phyloP scores from a whole-genome alignment of 2,113 vertebrate species.

The Mustela nigripes region DNA sequence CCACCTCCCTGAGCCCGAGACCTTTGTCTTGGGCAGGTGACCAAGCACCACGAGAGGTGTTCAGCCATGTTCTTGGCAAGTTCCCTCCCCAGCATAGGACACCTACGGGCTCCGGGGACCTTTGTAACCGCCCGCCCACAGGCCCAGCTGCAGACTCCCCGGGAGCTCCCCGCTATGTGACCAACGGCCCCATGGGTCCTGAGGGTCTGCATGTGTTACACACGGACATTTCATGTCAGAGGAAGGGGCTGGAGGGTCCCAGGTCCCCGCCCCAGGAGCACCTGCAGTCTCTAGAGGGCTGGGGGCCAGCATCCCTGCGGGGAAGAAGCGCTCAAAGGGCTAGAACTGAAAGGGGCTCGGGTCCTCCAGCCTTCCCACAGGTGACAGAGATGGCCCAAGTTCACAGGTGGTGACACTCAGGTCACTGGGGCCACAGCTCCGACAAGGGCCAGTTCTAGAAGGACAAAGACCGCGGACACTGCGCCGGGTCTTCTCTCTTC shows the following conservation, averaged over 20 bases:
- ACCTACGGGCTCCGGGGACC: rapidly evolving
- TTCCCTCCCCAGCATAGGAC: neutral
- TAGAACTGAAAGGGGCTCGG: neutral
- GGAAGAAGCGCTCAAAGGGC: neutral
- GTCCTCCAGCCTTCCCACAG: neutral
- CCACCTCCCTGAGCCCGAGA: neutral
- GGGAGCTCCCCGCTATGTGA: neutral
- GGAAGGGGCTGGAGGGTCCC: too few relatives aligned
- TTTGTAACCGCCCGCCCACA: rapidly evolving
- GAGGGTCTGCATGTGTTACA: neutral
- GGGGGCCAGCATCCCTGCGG: neutral
- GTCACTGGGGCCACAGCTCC: neutral
- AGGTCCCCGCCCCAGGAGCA: neutral
- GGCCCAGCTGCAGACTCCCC: neutral
- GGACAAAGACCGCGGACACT: neutral
- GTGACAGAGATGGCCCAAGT: neutral
- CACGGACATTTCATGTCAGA: neutral
- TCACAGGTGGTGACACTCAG: too few relatives aligned
- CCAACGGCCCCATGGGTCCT: neutral
- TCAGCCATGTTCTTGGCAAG: neutral
- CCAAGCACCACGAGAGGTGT: neutral
- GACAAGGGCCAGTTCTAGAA: neutral
- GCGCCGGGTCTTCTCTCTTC: neutral
- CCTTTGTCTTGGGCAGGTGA: neutral
- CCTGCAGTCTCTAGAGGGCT: neutral